Base-by-base conservation (phyloP, 1,140 invertebrate genomes). In the Halotydeus destructor region DNA sequence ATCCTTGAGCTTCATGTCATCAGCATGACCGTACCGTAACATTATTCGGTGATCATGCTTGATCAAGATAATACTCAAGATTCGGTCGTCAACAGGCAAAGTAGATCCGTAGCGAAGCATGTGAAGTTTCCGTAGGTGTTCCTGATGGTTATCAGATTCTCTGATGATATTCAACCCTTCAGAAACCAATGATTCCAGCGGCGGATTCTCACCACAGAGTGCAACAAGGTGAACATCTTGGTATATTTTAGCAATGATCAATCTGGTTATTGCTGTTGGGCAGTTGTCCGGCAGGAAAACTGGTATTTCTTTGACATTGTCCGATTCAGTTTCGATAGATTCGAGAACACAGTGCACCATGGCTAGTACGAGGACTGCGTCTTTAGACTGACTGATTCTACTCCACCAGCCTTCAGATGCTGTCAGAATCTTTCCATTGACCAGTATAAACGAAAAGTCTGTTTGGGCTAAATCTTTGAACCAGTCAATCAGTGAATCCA, bases 401-500 rank as follows among this genome's bases (percentile, higher is more conserved):
- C 28, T 41, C 45, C 45, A 47, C 40, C 40, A 47, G 14, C 25
- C 24, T 26, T 44, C 38, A 14, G 44, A 43, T 8, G 45, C 45
- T 14, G 25, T 21, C 18, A 45, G 5, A 6, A 47, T 4, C n/a
- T 32, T 44, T 28, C 22, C 12, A 24, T 43, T 14, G 26, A 44
- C 28, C 14, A 38, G 25, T 21, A 47, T 3, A 14, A 23, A 45
- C 12, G 34, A 38, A 32, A 28, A 47, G 9, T 31, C 9, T n/a
- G 25, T 47, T 4, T 27, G 39, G 16, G 41, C 40, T 9, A 44
- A 12, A n/a, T n/a, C n/a, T n/a, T n/a, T 39, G 23, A 36, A 18
- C 24, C 18, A 5, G 23, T 21, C 5, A 27, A 25, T 18, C 35
- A 18, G 3, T 25, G 3, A 9, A 46, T 33, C 5, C 38, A 46